phyloP scores from a whole-genome alignment of 1,140 invertebrate genomes.

The Pseudoatta argentina region DNA sequence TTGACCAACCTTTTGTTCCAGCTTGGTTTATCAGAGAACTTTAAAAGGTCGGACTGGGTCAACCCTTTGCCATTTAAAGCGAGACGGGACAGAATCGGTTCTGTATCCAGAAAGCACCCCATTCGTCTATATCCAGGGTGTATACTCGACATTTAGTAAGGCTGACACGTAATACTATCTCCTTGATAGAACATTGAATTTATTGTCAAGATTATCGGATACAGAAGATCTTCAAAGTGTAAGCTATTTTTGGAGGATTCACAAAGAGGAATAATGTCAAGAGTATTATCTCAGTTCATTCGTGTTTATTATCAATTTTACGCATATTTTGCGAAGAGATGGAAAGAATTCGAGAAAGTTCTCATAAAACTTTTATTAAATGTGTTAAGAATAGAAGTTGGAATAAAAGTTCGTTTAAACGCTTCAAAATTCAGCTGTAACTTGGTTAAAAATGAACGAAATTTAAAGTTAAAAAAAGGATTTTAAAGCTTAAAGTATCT shows the following conservation, averaged over 20 bases:
- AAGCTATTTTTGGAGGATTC: slow-evolving; percentile 42
- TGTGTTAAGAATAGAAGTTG: too few species aligned
- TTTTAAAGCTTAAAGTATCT: too few species aligned
- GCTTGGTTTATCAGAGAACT: slow-evolving; percentile 62
- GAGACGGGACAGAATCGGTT: slow-evolving; percentile 51
- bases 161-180: slow-evolving; percentile 40
- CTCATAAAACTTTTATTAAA: not conserved
- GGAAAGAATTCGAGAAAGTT: not conserved
- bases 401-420: too few species aligned
- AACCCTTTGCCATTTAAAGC: slow-evolving; percentile 64
- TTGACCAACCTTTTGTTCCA: slow-evolving; percentile 60
- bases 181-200: slow-evolving; percentile 66
- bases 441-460: too few species aligned
- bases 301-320: not conserved
- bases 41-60: slow-evolving; percentile 61
- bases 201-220: slow-evolving; percentile 64
- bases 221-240: slow-evolving; percentile 2
- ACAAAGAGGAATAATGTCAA: not conserved
- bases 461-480: too few species aligned
- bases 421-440: too few species aligned
- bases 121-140: not conserved
- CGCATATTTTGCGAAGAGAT: not conserved
- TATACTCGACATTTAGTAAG: slow-evolving; percentile 37
- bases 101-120: slow-evolving; percentile 44
- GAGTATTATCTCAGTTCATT: not conserved